phyloP scores from a whole-genome alignment of 1,140 invertebrate species.

The Spodoptera litura region DNA sequence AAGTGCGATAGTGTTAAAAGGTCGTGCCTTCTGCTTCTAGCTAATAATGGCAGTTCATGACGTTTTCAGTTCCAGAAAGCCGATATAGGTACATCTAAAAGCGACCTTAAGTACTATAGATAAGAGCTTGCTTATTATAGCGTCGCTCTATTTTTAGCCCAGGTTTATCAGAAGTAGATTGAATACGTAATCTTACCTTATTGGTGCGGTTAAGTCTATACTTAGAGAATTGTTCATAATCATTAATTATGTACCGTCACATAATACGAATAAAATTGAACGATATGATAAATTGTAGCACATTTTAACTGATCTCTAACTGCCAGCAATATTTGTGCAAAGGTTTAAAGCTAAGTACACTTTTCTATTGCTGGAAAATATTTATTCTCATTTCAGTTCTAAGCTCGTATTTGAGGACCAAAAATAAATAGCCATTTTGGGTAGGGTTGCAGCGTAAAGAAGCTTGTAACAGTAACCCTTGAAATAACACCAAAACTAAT shows the following conservation, averaged over 20 bases:
- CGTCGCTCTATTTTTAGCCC: constrained; percentile 23
- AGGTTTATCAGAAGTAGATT: constrained; percentile 16
- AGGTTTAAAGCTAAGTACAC: too few relatives aligned
- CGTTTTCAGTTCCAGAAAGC: constrained; percentile 3
- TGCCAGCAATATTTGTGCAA: too few relatives aligned
- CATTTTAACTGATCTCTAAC: too few relatives aligned
- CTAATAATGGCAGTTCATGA: constrained; percentile 9
- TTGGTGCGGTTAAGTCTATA: background rate
- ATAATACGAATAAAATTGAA: too few relatives aligned
- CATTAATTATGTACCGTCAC: background rate
- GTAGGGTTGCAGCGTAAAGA: background rate
- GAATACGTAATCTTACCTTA: constrained; percentile 21
- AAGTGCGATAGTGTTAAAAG: background rate
- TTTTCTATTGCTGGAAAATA: too few relatives aligned
- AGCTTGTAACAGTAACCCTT: constrained; percentile 6
- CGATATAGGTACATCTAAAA: background rate
- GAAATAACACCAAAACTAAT: constrained; percentile 22
- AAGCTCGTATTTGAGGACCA: background rate
- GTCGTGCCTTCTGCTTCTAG: background rate
- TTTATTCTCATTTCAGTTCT: background rate
- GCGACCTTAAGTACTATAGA: constrained; percentile 20
- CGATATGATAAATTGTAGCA: too few relatives aligned
- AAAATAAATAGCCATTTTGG: background rate
- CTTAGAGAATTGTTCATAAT: background rate
- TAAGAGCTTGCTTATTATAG: constrained; percentile 11